Evolutionary conservation across 2,888 invertebrate species (phyloP), one percentile per base, ranked within the genome.

Genomic region (Ptychoptera contaminata): DNA sequence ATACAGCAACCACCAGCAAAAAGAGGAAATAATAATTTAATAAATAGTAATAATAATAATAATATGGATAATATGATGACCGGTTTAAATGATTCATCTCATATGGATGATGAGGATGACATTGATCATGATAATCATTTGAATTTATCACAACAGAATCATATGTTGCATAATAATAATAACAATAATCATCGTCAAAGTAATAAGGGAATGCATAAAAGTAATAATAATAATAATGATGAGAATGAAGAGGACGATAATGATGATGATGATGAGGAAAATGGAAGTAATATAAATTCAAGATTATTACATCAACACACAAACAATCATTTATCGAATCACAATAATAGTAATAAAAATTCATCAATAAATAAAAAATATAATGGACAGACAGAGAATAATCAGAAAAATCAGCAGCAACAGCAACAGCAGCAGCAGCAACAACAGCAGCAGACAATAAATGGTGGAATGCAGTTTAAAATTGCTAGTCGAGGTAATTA

Each of bases 401-500:
- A 15, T 14, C 23, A 23, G 23, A 3, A 23, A 7, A 3, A 23
- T 3, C 23, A 23, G 10, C 38, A 38, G 46, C 9, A 42, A 38
- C 11, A 34, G 40, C 16, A 44, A 46, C 41, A 49, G 50, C 42
- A 50, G 51, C 44, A 35, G 48, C 38, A 38, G 48, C 40, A 39
- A 40, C 42, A 50, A 50, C 9, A 23, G 7, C 45, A 54, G 15
- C 52, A 61, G 6, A 59, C 60, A 12, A 16, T 40, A 30, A 37
- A 37, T 37, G 37, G 34, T 41, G 63, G 66, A 47, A 59, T 66
- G 63, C 66, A 65, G 51, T 85, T 93, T 58, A 91, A 87, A 68
- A 86, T 93, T 54, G 80, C 85, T 51, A 86, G 84, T 55, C 76
- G 85, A 76, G 85, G 91, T 83, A 63, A 67, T 10, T 43, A n/a